Conservation (phyloP, 2,113 vertebrate genomes). For the Mionectes macconnelli region DNA sequence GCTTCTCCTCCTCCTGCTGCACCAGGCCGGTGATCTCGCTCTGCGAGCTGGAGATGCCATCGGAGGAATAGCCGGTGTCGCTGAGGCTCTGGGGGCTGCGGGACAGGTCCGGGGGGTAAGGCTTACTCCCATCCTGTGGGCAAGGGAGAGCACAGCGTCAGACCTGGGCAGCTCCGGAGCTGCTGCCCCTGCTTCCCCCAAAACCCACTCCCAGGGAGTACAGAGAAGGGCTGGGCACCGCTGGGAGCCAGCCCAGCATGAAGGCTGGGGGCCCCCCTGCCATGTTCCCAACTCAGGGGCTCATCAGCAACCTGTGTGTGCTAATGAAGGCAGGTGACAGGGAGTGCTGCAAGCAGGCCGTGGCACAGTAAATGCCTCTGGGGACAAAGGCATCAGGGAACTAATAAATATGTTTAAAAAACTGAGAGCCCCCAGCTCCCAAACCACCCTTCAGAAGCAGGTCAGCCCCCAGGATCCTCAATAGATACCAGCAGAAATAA, state of each 20-base stretch:
- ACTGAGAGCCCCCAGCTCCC: background rate
- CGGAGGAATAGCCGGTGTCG: conserved; percentile 96
- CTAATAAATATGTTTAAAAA: background rate
- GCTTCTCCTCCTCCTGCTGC: conserved; percentile 88
- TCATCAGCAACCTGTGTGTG: background rate
- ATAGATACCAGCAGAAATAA: background rate
- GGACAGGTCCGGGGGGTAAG: conserved; percentile 90
- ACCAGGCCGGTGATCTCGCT: conserved; percentile 93
- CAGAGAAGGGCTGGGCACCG: background rate
- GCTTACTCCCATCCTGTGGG: conserved; percentile 87
- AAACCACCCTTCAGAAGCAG: background rate
- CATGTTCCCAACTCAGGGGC: rapidly evolving
- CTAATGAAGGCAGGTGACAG: background rate
- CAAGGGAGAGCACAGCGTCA: background rate
- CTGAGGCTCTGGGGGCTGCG: conserved; percentile 93
- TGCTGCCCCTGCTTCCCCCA: background rate
- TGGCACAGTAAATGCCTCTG: background rate
- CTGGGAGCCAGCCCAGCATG: background rate
- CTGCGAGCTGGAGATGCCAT: conserved; percentile 94
- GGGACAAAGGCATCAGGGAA: background rate
- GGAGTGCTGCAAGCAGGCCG: background rate
- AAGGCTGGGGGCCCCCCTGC: background rate
- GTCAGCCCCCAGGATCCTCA: background rate
- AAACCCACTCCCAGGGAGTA: background rate
- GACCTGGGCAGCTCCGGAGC: background rate